Base-by-base conservation (phyloP, 1,140 invertebrate genomes). In the Drosophila ananassae region DNA sequence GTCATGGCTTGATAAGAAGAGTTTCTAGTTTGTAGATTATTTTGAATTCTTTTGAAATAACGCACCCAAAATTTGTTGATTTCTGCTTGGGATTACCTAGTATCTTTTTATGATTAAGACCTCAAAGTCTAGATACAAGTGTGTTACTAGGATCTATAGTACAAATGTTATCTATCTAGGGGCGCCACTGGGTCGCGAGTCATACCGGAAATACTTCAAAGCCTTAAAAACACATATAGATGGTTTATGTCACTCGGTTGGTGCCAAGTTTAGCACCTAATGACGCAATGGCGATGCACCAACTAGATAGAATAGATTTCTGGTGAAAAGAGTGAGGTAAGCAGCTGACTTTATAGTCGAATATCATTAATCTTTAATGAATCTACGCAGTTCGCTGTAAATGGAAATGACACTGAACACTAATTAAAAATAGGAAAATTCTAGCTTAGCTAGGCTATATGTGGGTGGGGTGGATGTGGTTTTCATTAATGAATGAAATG, bases 341-440 rank as follows among this genome's bases (percentile, higher is more conserved):
- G 67, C 75, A 75, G 60, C 72, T 77, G 67, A 77, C 59, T 66
- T 55, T 58, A 47, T 59, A 48, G 39, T 41, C 48, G 44, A 52
- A 60, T 17, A 17, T 24, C 46, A 50, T 51, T 44, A 55, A 61
- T 58, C 66, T 53, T 62, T 56, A 12, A 17, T 17, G 7, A 69
- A 73, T 69, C 47, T 54, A 68, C 71, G 55, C 56, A 72, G 30
- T 10, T 0, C 17, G 25, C 37, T 52, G 61, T 72, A 59, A 83
- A 83, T 83, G 59, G 73, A 62, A 81, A 28, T 75, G 81, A 54
- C 81, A 87, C 81, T 85, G 81, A 68, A 41, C 54, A 54, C n/a
- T 66, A 81, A 85, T 85, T 85, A 87, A 34, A 84, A 80, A 57
- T 80, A 44, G 59, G 62, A 85, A 82, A 63, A 68, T 61, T 80